Evolutionary conservation across 2,888 invertebrate species (phyloP).

Genomic region (Cyclophora punctaria): DNA sequence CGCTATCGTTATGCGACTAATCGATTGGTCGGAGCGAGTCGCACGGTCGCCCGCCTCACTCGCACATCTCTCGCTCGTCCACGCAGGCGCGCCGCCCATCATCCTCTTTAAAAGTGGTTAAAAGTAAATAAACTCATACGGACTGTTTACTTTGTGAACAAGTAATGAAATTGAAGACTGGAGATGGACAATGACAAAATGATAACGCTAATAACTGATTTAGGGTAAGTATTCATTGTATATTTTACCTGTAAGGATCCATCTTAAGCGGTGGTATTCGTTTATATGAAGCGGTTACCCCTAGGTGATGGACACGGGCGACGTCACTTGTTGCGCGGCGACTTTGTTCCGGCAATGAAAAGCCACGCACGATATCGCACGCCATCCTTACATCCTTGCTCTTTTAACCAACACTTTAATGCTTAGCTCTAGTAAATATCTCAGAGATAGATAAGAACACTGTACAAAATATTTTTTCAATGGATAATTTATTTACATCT

Average conservation of each 20-base stretch:
- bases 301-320: slow-evolving; percentile 39
- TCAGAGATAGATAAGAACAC: too few relatives aligned
- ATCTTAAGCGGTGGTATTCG: slow-evolving; percentile 21
- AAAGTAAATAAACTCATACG: slow-evolving; percentile 70
- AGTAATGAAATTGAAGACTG: slow-evolving; percentile 36
- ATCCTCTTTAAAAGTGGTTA: slow-evolving; percentile 62
- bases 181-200: slow-evolving; percentile 20
- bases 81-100: slow-evolving; percentile 52
- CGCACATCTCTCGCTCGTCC: slow-evolving; percentile 48
- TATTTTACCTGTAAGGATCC: slow-evolving; percentile 16
- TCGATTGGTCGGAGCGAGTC: slow-evolving; percentile 73
- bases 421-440: too few relatives aligned
- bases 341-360: slow-evolving; percentile 63
- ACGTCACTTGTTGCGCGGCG: slow-evolving; percentile 68
- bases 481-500: too few relatives aligned
- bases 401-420: slow-evolving; percentile 29
- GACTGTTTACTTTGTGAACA: slow-evolving; percentile 56
- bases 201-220: slow-evolving; percentile 2
- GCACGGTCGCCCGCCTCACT: slow-evolving; percentile 55
- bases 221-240: slow-evolving; percentile 11
- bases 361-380: slow-evolving; percentile 65
- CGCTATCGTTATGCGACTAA: slow-evolving; percentile 76
- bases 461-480: too few relatives aligned
- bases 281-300: slow-evolving; percentile 28
- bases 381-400: slow-evolving; percentile 47